Percentiles rank a stretch among this genome's conserved stretches.
These are phyloP conservation scores for Lasius platythorax DNA, from an alignment of 2,888 invertebrate species.

Conservation along the genomic window DNA sequence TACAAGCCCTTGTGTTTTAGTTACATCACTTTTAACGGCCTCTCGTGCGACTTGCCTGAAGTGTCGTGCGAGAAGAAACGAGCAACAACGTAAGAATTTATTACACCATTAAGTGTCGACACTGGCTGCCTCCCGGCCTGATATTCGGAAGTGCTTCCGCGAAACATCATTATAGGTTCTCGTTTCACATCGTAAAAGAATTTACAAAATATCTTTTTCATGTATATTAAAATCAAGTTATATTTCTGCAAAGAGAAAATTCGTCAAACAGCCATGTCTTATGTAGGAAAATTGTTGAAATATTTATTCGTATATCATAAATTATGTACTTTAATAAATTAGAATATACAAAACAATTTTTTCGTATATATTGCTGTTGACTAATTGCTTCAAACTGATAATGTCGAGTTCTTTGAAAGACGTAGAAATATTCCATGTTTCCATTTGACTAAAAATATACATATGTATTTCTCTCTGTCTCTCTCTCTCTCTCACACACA, in stretches of 20 bases:
- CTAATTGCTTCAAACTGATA: background rate
- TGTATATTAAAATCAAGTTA: background rate
- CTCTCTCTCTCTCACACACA: too few relatives aligned
- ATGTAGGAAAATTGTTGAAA: background rate
- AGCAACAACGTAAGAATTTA: conserved; percentile 60
- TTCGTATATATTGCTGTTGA: background rate
- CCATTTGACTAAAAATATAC: background rate
- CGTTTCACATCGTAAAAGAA: background rate
- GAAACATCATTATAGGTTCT: conserved; percentile 4
- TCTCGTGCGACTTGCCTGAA: conserved; percentile 38
- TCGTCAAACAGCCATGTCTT: background rate
- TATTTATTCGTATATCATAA: background rate
- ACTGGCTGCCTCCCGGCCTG: background rate
- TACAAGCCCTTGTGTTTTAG: conserved; percentile 31
- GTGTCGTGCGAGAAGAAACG: conserved; percentile 38
- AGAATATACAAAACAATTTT: background rate
- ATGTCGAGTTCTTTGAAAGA: background rate
- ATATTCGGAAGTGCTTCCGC: conserved; percentile 25
- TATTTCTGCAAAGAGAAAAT: background rate
- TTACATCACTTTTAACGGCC: conserved; percentile 56
- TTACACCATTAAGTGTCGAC: conserved; percentile 59
- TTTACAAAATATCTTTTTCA: background rate
- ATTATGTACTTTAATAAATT: background rate
- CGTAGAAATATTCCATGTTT: background rate
- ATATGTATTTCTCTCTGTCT: background rate